Evolutionary conservation across 2,113 vertebrate species (phyloP).

Genomic region (Lophura nycthemera): DNA sequence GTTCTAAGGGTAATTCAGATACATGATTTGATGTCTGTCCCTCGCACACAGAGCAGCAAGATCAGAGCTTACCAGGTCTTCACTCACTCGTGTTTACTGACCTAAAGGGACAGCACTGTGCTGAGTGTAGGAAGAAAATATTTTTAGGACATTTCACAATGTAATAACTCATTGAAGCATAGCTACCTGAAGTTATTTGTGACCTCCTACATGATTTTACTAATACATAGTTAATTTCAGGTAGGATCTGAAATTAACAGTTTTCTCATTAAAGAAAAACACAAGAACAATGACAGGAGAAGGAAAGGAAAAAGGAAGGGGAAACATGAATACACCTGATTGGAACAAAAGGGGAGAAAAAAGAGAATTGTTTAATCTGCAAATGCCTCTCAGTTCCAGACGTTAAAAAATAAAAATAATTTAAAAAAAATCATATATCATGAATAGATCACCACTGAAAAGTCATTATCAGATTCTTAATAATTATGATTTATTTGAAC

Average conservation of each 20-base stretch:
- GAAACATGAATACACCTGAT: neutral
- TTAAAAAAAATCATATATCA: neutral
- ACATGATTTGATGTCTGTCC: neutral
- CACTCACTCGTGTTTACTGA: neutral
- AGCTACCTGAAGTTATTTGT: neutral
- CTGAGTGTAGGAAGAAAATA: constrained; percentile 12
- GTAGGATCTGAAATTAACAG: neutral
- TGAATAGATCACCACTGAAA: neutral
- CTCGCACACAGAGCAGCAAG: neutral
- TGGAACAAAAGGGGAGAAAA: neutral
- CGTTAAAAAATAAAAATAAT: neutral
- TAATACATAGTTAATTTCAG: neutral
- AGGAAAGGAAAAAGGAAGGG: no score
- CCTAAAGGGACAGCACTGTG: neutral
- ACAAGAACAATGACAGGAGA: neutral
- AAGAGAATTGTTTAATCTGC: neutral
- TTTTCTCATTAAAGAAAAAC: neutral
- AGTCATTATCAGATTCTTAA: neutral
- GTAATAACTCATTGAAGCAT: constrained; percentile 27
- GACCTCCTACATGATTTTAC: neutral
- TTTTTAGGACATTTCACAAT: constrained; percentile 24
- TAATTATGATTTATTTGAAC: neutral
- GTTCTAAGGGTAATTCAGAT: neutral
- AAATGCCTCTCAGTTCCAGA: neutral
- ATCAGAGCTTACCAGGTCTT: neutral